Conservation (phyloP, 2,888 invertebrate genomes). For the Nomada flava region DNA sequence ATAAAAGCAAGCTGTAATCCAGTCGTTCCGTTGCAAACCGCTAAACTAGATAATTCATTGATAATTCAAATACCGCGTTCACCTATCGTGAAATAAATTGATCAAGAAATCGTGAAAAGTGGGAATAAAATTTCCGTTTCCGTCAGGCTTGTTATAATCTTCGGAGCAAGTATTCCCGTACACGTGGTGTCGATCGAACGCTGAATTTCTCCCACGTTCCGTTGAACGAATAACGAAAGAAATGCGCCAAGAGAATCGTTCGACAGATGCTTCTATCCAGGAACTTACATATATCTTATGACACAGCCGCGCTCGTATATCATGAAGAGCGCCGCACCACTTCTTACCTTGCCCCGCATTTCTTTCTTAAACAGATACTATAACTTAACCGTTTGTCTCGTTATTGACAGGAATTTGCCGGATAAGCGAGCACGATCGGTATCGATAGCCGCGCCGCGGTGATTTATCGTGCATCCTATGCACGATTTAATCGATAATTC, state of each 20-base stretch:
- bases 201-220: conserved; percentile 32
- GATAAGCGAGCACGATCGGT: conserved; percentile 50
- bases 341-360: conserved; percentile 40
- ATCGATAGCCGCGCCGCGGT: conserved; percentile 22
- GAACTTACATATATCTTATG: conserved; percentile 50
- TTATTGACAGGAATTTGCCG: conserved; percentile 53
- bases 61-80: no score
- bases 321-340: conserved; percentile 24
- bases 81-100: no score
- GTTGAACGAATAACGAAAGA: conserved; percentile 46
- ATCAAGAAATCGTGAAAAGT: background rate
- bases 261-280: conserved; percentile 52
- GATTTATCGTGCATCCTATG: conserved; percentile 45
- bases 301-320: conserved; percentile 41
- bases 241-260: conserved; percentile 41
- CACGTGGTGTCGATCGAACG: conserved; percentile 34
- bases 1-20: conserved; percentile 32
- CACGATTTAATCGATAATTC: conserved; percentile 37
- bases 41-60: background rate
- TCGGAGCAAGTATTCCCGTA: conserved; percentile 33
- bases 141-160: background rate
- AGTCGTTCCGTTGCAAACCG: conserved; percentile 25
- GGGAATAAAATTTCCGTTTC: conserved; percentile 1
- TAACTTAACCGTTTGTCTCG: conserved; percentile 52
- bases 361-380: conserved; percentile 55